Evolutionary conservation across 2,113 vertebrate genomes (phyloP).

Genomic region (Brevimyrus niger): DNA sequence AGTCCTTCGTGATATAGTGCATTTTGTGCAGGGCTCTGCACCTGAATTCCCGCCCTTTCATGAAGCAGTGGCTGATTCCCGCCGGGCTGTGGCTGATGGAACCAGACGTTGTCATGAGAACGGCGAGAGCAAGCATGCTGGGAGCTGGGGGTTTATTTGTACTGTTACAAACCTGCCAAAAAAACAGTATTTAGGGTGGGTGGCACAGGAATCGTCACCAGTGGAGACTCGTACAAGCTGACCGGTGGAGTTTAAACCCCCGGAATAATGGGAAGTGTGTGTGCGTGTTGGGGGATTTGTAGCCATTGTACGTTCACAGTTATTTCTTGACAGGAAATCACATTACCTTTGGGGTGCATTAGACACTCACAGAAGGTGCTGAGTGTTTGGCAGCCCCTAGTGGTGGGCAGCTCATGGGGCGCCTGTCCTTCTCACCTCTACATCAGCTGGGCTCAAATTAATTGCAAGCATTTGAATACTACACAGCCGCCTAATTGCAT

Average conservation of each 20-base stretch:
- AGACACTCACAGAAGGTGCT: background rate
- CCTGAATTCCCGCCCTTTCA: background rate
- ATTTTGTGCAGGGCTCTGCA: background rate
- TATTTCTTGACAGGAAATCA: background rate
- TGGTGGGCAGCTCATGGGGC: background rate
- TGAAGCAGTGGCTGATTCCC: background rate
- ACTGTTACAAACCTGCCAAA: background rate
- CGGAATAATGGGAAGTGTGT: background rate
- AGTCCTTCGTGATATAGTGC: background rate
- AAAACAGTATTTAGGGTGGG: slow-evolving; percentile 2
- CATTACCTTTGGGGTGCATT: background rate
- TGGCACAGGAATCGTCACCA: background rate
- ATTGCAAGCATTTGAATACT: background rate
- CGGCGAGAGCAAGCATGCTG: background rate
- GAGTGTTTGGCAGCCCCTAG: background rate
- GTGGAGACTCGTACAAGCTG: background rate
- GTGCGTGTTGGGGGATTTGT: background rate
- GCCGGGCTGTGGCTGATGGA: background rate
- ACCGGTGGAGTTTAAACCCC: background rate
- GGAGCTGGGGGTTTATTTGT: slow-evolving; percentile 1
- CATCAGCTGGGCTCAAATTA: background rate
- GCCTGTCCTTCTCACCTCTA: background rate
- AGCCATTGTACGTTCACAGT: background rate
- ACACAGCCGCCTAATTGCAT: background rate
- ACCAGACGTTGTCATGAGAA: slow-evolving; percentile 1